A percentile compares a stretch with the other conserved stretches of the same genome.
phyloP scores from a whole-genome alignment of 2,888 invertebrate species.

The Diplazon laetatorius region DNA sequence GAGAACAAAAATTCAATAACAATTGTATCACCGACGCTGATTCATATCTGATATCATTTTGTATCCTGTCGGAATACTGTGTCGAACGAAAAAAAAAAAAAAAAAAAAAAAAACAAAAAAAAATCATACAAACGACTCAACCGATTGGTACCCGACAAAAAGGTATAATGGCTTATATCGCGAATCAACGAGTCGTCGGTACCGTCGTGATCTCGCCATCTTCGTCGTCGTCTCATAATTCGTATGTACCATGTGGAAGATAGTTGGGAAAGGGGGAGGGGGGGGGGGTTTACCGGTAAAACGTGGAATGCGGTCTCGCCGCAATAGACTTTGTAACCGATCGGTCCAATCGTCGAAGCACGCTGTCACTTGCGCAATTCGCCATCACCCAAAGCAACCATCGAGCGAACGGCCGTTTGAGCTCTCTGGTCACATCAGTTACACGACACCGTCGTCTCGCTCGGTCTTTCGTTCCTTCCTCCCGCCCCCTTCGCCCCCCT shows the following conservation, averaged over 20 bases:
- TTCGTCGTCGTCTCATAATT: constrained; percentile 61
- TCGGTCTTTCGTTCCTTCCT: constrained; percentile 58
- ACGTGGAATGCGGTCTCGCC: constrained; percentile 77
- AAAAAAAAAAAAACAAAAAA: not conserved
- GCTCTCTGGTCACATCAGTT: constrained; percentile 73
- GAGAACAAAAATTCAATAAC: no score
- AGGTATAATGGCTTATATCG: constrained; percentile 1
- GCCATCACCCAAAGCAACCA: constrained; percentile 52
- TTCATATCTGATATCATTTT: no score
- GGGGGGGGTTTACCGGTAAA: constrained; percentile 71
- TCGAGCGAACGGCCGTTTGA: constrained; percentile 67
- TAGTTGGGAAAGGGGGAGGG: constrained; percentile 43
- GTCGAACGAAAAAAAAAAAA: not conserved
- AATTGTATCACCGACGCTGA: no score
- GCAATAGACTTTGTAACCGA: constrained; percentile 78
- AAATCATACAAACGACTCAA: constrained; percentile 1
- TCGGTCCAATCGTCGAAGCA: constrained; percentile 68
- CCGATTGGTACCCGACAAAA: constrained; percentile 24
- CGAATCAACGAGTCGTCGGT: constrained; percentile 35
- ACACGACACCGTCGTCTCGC: constrained; percentile 70
- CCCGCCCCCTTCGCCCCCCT: constrained; percentile 42
- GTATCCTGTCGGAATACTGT: no score
- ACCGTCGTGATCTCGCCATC: constrained; percentile 7
- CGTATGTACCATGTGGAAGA: constrained; percentile 70
- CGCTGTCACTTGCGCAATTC: constrained; percentile 67